phyloP scores from a whole-genome alignment of 1,140 invertebrate species.

The Cherax destructor region DNA sequence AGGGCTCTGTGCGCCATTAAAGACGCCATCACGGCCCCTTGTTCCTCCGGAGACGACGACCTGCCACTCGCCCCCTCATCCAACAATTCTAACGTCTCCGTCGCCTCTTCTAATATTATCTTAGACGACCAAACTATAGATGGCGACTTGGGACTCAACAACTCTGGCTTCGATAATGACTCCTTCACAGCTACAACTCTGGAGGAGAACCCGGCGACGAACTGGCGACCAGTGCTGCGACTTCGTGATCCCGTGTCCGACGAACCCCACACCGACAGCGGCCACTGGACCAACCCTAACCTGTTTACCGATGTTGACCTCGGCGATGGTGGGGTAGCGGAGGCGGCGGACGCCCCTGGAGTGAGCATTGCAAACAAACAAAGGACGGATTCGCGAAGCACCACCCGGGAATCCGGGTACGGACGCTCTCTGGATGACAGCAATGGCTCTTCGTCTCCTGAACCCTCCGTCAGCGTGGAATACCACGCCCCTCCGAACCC shows the following conservation, averaged over 20 bases:
- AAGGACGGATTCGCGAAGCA: constrained; percentile 39
- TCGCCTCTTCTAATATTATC: constrained; percentile 17
- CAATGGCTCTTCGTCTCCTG: constrained; percentile 38
- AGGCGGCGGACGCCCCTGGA: constrained; percentile 14
- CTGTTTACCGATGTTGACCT: constrained; percentile 51
- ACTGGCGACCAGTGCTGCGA: constrained; percentile 18
- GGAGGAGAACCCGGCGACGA: neutral
- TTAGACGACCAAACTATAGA: constrained; percentile 36
- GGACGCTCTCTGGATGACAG: constrained; percentile 60
- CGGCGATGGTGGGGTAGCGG: constrained; percentile 15
- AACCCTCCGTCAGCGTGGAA: constrained; percentile 44
- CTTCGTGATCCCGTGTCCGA: constrained; percentile 42
- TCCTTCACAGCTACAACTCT: neutral
- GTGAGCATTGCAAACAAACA: neutral
- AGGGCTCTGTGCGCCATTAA: constrained; percentile 47
- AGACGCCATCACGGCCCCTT: constrained; percentile 38
- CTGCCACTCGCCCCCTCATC: constrained; percentile 36
- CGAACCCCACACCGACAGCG: constrained; percentile 38
- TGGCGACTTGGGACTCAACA: constrained; percentile 29
- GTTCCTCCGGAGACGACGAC: constrained; percentile 39
- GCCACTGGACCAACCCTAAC: constrained; percentile 31
- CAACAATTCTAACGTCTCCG: constrained; percentile 51
- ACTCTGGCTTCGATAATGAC: constrained; percentile 43
- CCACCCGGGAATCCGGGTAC: constrained; percentile 46
- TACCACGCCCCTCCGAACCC: constrained; percentile 22